Base-by-base conservation (phyloP, 2,888 invertebrate genomes). In the Drosophila borborema region DNA sequence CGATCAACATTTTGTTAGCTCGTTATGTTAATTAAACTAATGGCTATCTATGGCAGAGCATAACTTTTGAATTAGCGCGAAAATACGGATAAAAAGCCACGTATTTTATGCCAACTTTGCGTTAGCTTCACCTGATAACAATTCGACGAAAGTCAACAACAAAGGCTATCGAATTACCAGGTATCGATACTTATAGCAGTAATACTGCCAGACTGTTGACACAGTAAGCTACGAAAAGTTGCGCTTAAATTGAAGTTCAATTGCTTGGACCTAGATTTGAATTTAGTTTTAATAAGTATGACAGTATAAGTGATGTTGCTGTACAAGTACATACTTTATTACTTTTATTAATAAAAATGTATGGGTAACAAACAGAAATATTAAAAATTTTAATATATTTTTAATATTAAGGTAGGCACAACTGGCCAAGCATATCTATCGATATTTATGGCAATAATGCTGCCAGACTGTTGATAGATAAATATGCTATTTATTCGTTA, bases 21-120 rank as follows among this genome's bases (percentile, higher is more conserved):
- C n/a, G 34, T 64, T 36, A 48, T 58, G 20, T 8, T 16, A 60
- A 36, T 65, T 46, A 41, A 61, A 46, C 14, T 43, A 16, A 31
- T 58, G 46, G 74, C 74, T 86, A 89, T 40, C 89, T 86, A n/a
- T n/a, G 4, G 18, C 9, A 49, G 48, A 40, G 56, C 85, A 86
- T 89, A 23, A 70, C 89, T 70, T 70, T 59, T 18, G 31, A 69
- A 48, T 72, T 69, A 71, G 54, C 68, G 68, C 70, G 66, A 72
- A 72, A 74, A 58, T 65, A 65, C 58, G 36, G 36, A 34, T 20
- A 55, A 51, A 41, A 23, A 81, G 87, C 79, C 85, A 82, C 85
- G 82, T 85, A 77, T 74, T 72, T 83, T 78, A 49, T 72, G 70
- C 61, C 78, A 67, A 73, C 71, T 69, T 71, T 60, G 45, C 62